Base-by-base conservation (phyloP, 2,797 vertebrate genomes). In the Euthynnus affinis region DNA sequence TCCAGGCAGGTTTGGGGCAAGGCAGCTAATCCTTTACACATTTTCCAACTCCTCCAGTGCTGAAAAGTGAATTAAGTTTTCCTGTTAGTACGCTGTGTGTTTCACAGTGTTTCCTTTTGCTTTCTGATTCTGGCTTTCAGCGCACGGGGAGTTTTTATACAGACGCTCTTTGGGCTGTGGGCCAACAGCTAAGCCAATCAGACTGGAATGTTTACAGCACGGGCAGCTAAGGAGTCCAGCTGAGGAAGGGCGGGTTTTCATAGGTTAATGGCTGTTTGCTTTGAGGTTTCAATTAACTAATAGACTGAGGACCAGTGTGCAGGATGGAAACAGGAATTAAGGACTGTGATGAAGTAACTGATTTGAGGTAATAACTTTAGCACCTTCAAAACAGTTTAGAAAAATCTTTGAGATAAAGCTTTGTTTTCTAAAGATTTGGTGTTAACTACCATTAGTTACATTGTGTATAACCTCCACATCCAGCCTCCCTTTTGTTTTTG, bases 21-120 rank as follows among this genome's bases (percentile, higher is more conserved):
- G 5, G 97, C 96, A 46, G 97, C 96, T 90, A 98, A 96, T 95
- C 97, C 97, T 93, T 96, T 97, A 92, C 97, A 98, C 97, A 98
- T 98, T 89, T 94, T 97, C 88, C 85, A 51, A 55, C 10, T 22
- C 20, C 87, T 83, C 94, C 68, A 80, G n/a, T 34, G 9, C 59
- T 76, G 67, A 17, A 77, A 46, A 79, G 74, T 80, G 71, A 83
- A 63, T 83, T 82, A 42, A 75, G 59, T 82, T 40, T 59, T 75
- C 49, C 34, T 71, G 63, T 84, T 34, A 29, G 58, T 37, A 23
- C 69, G 27, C 32, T 32, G 78, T 48, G 42, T 76, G 73, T 73
- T 77, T 82, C 73, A 34, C 70, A 75, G 82, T 87, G n/a, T n/a
- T n/a, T 55, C 9, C 53, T 65, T 83, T 89, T 80, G 81, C 83